A percentile compares a stretch with the other conserved stretches of the same genome.
Evolutionary conservation across 2,113 vertebrate species (phyloP).

Genomic region (Scolopax mira): DNA sequence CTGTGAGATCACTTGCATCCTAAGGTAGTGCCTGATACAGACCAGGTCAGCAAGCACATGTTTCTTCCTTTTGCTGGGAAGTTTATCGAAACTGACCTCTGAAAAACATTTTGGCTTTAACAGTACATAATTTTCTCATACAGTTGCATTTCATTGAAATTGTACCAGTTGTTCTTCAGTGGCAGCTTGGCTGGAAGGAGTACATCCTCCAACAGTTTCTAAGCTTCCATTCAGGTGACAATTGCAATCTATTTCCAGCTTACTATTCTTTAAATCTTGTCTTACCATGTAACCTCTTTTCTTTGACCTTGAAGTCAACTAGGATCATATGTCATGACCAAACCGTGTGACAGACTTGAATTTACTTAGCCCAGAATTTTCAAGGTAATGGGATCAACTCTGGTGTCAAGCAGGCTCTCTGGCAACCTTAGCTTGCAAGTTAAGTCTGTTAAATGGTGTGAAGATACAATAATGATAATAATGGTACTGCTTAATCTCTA

Average conservation of each 20-base stretch:
- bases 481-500: background rate
- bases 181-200: background rate
- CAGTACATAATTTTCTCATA: background rate
- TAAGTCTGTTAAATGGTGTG: background rate
- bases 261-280: background rate
- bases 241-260: background rate
- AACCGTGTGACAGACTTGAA: background rate
- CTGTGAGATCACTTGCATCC: background rate
- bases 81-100: background rate
- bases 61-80: background rate
- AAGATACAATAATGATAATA: background rate
- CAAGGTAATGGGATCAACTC: background rate
- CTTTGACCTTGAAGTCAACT: background rate
- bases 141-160: background rate
- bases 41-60: accelerated
- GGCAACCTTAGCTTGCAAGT: background rate
- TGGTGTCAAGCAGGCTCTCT: background rate
- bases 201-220: background rate
- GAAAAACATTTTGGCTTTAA: background rate
- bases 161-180: background rate
- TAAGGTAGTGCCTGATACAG: background rate
- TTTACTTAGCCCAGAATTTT: background rate
- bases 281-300: background rate
- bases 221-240: background rate
- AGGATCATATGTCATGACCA: background rate